phyloP scores from a whole-genome alignment of 2,888 invertebrate genomes.

The Drosophila atroscutellata region DNA sequence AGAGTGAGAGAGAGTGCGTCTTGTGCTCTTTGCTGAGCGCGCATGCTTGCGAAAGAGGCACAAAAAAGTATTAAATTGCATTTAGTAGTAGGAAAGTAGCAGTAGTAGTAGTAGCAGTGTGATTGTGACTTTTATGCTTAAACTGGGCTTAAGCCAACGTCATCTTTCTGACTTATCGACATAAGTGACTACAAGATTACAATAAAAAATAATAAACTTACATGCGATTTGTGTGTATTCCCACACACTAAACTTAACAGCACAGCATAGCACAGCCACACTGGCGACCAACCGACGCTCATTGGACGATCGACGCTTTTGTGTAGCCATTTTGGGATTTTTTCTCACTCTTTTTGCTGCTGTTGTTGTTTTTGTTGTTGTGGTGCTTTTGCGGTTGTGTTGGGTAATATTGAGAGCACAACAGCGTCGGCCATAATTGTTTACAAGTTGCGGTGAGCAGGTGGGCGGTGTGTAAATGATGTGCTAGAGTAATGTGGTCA shows the following conservation, averaged over 20 bases:
- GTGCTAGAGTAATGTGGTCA: conserved; percentile 59
- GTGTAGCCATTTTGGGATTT: conserved; percentile 77
- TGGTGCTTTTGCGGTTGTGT: conserved; percentile 49
- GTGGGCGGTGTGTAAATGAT: conserved; percentile 58
- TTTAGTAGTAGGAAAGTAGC: conserved; percentile 60
- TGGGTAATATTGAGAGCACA: conserved; percentile 65
- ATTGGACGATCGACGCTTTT: conserved; percentile 77
- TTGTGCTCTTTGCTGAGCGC: conserved; percentile 66
- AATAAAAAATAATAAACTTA: conserved; percentile 1
- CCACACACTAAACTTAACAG: conserved; percentile 3
- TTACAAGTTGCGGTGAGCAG: conserved; percentile 74
- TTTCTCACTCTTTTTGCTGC: conserved; percentile 50
- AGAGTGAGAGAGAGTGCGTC: not conserved
- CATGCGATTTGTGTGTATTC: conserved; percentile 8
- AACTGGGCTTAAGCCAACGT: not conserved
- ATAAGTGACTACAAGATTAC: not conserved
- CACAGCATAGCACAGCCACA: conserved; percentile 9
- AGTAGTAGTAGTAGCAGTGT: conserved; percentile 18
- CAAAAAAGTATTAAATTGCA: conserved; percentile 55
- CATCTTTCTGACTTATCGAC: not conserved
- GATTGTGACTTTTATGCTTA: not conserved
- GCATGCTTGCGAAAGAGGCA: conserved; percentile 57
- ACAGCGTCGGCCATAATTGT: conserved; percentile 83
- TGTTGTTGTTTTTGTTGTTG: conserved; percentile 46
- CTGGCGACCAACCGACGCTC: conserved; percentile 45